A percentile compares a stretch with the other conserved stretches of the same genome.
Conservation (phyloP, 2,888 invertebrate genomes). For the Brachypterus glaber region DNA sequence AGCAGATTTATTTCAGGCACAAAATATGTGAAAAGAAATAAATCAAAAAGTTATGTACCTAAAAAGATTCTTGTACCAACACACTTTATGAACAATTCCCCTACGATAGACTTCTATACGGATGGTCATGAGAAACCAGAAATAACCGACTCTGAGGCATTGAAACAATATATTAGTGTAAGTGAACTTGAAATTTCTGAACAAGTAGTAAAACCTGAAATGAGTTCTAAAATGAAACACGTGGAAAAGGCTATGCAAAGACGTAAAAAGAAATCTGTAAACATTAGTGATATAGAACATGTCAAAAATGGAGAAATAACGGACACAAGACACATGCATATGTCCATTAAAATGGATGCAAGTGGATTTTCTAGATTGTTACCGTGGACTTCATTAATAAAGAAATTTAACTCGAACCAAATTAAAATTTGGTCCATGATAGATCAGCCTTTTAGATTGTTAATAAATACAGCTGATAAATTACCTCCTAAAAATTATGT, state of each 20-base stretch:
- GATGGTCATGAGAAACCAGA: too few species aligned
- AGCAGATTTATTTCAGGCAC: too few species aligned
- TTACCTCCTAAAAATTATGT: slow-evolving; percentile 24
- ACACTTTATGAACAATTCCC: too few species aligned
- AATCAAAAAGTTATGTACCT: too few species aligned
- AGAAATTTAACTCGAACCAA: slow-evolving; percentile 20
- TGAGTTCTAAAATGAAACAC: too few species aligned
- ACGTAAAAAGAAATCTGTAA: slow-evolving; percentile 1
- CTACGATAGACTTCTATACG: too few species aligned
- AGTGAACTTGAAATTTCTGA: too few species aligned
- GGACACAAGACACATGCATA: not conserved
- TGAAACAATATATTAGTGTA: too few species aligned
- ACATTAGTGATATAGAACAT: not conserved
- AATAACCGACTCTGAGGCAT: too few species aligned
- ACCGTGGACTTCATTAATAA: slow-evolving; percentile 28
- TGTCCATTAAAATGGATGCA: slow-evolving; percentile 13
- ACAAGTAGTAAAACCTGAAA: too few species aligned
- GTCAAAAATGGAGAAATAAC: not conserved
- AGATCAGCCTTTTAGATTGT: slow-evolving; percentile 20
- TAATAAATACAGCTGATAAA: slow-evolving; percentile 22
- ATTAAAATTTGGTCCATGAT: slow-evolving; percentile 29
- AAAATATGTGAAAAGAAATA: too few species aligned
- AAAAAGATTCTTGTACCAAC: too few species aligned
- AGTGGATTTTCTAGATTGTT: slow-evolving; percentile 26
- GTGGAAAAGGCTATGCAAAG: slow-evolving; percentile 9